These are phyloP conservation scores for Beris chalybata DNA, from an alignment of 2,888 invertebrate genomes.

Conservation along the genomic window DNA sequence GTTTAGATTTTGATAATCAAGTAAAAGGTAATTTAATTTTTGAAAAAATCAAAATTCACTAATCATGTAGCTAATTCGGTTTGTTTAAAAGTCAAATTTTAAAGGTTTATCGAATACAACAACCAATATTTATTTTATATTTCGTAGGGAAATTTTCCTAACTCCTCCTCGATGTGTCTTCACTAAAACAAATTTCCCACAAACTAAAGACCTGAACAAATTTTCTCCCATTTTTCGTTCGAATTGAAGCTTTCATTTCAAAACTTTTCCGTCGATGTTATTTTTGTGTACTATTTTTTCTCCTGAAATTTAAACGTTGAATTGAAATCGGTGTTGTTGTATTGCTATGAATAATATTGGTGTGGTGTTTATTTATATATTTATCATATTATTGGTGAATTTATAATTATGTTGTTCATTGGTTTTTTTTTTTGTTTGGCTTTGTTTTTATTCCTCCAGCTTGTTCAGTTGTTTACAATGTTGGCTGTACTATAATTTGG, in stretches of 20 bases:
- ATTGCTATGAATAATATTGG: slow-evolving; percentile 7
- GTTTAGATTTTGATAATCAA: slow-evolving; percentile 47
- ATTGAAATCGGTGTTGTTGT: not conserved
- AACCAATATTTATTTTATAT: slow-evolving; percentile 25
- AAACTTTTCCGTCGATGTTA: slow-evolving; percentile 4
- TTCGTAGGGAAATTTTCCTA: slow-evolving; percentile 7
- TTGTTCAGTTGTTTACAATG: not conserved
- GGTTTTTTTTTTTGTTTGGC: slow-evolving; percentile 21
- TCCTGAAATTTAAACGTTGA: slow-evolving; percentile 4
- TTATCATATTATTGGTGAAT: slow-evolving; percentile 6
- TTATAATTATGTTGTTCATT: slow-evolving; percentile 4
- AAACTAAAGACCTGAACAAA: slow-evolving; percentile 2
- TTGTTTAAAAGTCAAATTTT: not conserved
- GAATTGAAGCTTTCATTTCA: slow-evolving; percentile 11
- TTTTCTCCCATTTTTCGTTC: slow-evolving; percentile 11
- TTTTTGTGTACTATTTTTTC: slow-evolving; percentile 1
- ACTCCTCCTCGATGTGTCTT: slow-evolving; percentile 7
- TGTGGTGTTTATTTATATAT: slow-evolving; percentile 11
- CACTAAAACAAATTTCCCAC: slow-evolving; percentile 11
- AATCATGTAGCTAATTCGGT: not conserved
- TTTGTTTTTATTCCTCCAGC: not conserved
- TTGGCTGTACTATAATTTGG: slow-evolving; percentile 25
- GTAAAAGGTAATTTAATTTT: slow-evolving; percentile 44
- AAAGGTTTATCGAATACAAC: slow-evolving; percentile 8
- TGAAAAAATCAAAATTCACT: not conserved